Percentiles rank a stretch among this genome's conserved stretches.
Conservation (phyloP, 1,140 invertebrate species). For the Drosophila persimilis region DNA sequence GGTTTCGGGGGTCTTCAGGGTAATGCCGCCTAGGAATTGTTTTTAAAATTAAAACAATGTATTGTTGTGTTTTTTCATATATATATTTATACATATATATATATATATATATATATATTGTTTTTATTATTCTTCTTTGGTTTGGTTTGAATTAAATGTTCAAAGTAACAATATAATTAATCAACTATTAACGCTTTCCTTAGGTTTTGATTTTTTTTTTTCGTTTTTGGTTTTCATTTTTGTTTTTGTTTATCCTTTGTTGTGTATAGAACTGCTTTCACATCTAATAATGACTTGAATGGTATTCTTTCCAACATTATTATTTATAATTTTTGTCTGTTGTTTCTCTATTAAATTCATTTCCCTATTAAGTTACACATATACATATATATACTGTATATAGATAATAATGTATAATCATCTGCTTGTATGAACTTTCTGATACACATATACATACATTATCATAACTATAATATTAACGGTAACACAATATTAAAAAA, state of each 20-base stretch:
- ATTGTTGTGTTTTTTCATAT: slow-evolving; percentile 65
- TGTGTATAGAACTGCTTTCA: slow-evolving; percentile 74
- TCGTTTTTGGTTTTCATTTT: slow-evolving; percentile 24
- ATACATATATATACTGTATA: slow-evolving; percentile 46
- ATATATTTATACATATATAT: slow-evolving; percentile 55
- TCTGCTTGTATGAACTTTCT: slow-evolving; percentile 64
- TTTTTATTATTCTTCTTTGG: slow-evolving; percentile 66
- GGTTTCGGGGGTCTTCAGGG: background rate
- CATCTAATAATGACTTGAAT: slow-evolving; percentile 80
- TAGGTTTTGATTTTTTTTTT: slow-evolving; percentile 40
- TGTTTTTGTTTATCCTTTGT: slow-evolving; percentile 43
- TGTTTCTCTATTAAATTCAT: slow-evolving; percentile 73
- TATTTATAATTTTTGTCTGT: slow-evolving; percentile 51
- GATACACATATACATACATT: slow-evolving; percentile 79
- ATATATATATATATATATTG: slow-evolving; percentile 76
- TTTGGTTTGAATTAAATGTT: slow-evolving; percentile 71
- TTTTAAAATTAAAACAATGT: slow-evolving; percentile 59
- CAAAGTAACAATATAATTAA: slow-evolving; percentile 81
- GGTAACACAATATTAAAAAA: slow-evolving; percentile 48
- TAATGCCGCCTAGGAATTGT: slow-evolving; percentile 39
- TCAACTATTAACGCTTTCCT: slow-evolving; percentile 77
- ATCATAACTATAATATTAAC: slow-evolving; percentile 75
- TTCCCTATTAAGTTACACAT: slow-evolving; percentile 75
- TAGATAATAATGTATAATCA: slow-evolving; percentile 56
- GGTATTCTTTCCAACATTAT: slow-evolving; percentile 75